A percentile compares a stretch with the other conserved stretches of the same genome.
Conservation (phyloP, 2,888 invertebrate species). For the Drosophila algonquin region DNA sequence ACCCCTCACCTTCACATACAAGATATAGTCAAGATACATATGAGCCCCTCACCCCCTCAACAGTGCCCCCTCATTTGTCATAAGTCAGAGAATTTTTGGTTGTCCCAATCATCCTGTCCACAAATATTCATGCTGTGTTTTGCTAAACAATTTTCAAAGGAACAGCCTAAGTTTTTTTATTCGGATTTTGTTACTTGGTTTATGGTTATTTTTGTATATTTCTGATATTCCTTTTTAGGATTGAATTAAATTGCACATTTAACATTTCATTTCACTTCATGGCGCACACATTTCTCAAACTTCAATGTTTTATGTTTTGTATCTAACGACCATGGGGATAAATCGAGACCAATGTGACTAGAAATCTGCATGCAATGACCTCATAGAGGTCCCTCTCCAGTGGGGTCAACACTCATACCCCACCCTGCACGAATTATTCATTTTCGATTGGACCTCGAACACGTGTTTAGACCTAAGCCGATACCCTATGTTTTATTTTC, state of each 20-base stretch:
- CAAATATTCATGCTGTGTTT: conserved; percentile 79
- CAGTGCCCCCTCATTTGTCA: conserved; percentile 25
- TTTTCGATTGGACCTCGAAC: conserved; percentile 12
- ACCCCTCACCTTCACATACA: conserved; percentile 11
- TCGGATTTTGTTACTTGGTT: conserved; percentile 24
- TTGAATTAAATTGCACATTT: conserved; percentile 33
- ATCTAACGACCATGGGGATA: conserved; percentile 44
- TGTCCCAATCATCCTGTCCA: conserved; percentile 10
- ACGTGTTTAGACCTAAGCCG: conserved; percentile 21
- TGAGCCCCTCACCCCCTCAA: background rate
- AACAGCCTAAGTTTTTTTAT: conserved; percentile 20
- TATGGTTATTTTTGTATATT: conserved; percentile 27
- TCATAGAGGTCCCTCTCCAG: conserved; percentile 7
- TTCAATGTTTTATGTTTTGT: conserved; percentile 63
- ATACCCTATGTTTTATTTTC: conserved; percentile 9
- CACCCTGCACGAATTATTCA: conserved; percentile 29
- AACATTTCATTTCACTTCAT: conserved; percentile 60
- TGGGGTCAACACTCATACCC: conserved; percentile 16
- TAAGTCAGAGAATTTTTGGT: conserved; percentile 11
- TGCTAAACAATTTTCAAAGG: conserved; percentile 61
- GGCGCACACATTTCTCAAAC: conserved; percentile 50
- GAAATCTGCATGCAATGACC: conserved; percentile 53
- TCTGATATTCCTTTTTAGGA: conserved; percentile 41
- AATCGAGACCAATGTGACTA: conserved; percentile 40
- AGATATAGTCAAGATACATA: conserved; percentile 11